A percentile compares a stretch with the other conserved stretches of the same genome.
phyloP scores from a whole-genome alignment of 2,113 vertebrate genomes.

The Merops nubicus region DNA sequence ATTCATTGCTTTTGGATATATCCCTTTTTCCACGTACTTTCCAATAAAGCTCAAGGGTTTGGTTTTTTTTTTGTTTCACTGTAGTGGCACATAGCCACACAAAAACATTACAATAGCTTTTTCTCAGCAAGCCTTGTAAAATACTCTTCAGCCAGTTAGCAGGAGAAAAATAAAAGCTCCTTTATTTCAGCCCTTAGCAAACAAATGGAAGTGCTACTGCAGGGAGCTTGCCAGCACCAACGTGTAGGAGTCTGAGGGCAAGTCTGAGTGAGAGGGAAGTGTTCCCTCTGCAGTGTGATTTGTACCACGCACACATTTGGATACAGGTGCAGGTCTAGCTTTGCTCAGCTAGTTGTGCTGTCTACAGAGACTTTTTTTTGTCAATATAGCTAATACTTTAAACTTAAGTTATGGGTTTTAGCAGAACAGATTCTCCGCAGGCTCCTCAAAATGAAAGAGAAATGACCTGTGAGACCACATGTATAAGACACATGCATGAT shows the following conservation, averaged over 20 bases:
- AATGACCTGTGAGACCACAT: background rate
- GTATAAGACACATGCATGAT: fast-evolving
- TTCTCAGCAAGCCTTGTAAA: background rate
- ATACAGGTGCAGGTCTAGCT: no score
- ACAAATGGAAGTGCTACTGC: background rate
- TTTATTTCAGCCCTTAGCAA: background rate
- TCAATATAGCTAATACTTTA: background rate
- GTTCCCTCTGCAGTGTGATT: background rate
- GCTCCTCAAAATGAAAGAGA: background rate
- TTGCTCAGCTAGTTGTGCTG: background rate
- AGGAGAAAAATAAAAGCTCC: background rate
- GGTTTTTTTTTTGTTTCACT: background rate
- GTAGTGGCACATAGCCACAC: background rate
- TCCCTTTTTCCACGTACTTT: background rate
- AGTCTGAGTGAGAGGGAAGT: background rate
- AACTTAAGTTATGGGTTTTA: background rate
- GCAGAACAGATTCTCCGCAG: background rate
- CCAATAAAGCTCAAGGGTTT: background rate
- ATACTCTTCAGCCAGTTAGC: background rate
- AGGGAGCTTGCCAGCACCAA: background rate
- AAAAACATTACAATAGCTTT: background rate
- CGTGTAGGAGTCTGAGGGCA: background rate
- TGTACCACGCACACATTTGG: fast-evolving
- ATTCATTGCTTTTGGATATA: background rate
- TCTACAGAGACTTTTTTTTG: no score